Evolutionary conservation across 92 coral and sea anemone genomes (phyloP).

Genomic region (Zoanthus gigantus): DNA sequence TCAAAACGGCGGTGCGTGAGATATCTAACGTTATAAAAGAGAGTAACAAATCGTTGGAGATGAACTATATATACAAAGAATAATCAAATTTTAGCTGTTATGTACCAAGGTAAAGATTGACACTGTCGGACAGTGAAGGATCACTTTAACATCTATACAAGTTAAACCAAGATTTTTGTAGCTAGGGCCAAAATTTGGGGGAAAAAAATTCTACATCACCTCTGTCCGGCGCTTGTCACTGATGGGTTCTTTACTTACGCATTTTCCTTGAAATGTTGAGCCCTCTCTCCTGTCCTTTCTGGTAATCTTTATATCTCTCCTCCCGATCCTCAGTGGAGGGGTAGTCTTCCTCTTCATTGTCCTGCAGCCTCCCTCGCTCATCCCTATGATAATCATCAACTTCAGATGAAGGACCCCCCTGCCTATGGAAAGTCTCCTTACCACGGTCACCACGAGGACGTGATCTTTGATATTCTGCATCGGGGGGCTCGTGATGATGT

Average conservation of each 20-base stretch:
- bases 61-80: no score
- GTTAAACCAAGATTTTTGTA: no score
- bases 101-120: no score
- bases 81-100: no score
- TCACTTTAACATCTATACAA: no score
- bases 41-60: no score
- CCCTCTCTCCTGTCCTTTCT: slow-evolving; percentile 52
- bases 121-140: no score
- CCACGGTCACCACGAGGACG: slow-evolving; percentile 26
- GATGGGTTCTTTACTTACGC: slow-evolving; percentile 8
- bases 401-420: slow-evolving; percentile 39
- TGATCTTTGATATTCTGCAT: slow-evolving; percentile 20
- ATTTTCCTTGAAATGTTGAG: slow-evolving; percentile 1
- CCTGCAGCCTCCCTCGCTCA: slow-evolving; percentile 69
- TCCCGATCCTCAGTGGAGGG: slow-evolving; percentile 66
- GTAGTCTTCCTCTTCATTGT: slow-evolving; percentile 68
- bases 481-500: slow-evolving; percentile 17
- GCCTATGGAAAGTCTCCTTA: slow-evolving; percentile 45
- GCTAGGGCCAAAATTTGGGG: no score
- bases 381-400: slow-evolving; percentile 58
- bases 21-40: no score
- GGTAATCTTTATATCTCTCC: slow-evolving; percentile 66
- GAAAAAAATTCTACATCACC: no score
- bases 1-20: no score
- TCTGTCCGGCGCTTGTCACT: not conserved